Conservation (phyloP, 2,113 vertebrate genomes). For the Ranitomeya variabilis region DNA sequence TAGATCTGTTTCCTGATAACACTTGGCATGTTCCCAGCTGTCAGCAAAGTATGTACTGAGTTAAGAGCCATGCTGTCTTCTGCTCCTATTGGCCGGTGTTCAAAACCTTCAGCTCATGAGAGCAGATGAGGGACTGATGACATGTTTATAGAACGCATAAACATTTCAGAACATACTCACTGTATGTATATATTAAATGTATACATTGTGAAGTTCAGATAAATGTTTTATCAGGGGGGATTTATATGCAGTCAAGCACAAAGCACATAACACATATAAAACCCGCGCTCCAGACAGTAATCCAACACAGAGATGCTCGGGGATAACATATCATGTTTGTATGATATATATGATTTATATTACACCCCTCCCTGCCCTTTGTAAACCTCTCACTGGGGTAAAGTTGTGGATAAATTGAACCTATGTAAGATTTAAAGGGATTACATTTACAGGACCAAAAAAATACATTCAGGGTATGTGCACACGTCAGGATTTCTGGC, state of each 20-base stretch:
- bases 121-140: conserved; percentile 59
- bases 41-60: conserved; percentile 41
- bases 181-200: conserved; percentile 55
- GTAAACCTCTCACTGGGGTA: conserved; percentile 21
- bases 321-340: conserved; percentile 30
- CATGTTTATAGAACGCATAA: conserved; percentile 57
- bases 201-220: conserved; percentile 57
- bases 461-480: too few relatives aligned
- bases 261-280: conserved; percentile 49
- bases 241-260: conserved; percentile 53
- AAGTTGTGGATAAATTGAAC: background rate
- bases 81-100: conserved; percentile 52
- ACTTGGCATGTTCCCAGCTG: conserved; percentile 56
- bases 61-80: conserved; percentile 53
- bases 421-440: conserved; percentile 16
- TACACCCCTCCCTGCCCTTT: conserved; percentile 31
- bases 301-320: conserved; percentile 28
- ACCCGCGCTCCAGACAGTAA: conserved; percentile 16
- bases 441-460: background rate
- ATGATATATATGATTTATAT: conserved; percentile 43
- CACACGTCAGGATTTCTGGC: too few relatives aligned
- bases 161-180: conserved; percentile 57
- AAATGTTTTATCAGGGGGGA: conserved; percentile 54
- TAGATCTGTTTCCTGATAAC: conserved; percentile 49
- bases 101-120: conserved; percentile 53